phyloP scores from a whole-genome alignment of 2,888 invertebrate species.

The Pilophorus perplexus region DNA sequence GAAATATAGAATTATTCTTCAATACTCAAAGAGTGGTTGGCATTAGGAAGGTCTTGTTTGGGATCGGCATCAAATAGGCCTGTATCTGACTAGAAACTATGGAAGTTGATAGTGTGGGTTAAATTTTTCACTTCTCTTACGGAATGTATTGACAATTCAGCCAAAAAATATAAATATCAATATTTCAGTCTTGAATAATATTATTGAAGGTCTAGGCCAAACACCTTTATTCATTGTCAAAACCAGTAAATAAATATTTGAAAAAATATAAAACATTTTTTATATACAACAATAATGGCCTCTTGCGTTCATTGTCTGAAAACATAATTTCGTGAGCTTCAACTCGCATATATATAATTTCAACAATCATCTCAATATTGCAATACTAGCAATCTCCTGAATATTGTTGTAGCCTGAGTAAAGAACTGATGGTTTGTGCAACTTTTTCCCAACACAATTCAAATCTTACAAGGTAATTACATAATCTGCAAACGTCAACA shows the following conservation, averaged over 20 bases:
- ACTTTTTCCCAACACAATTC: constrained; percentile 21
- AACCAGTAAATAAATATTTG: constrained; percentile 35
- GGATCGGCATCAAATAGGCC: too few species aligned
- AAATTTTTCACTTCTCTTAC: too few species aligned
- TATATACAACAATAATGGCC: constrained; percentile 39
- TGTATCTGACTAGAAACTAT: too few species aligned
- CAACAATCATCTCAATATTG: too few species aligned
- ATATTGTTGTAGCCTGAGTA: constrained; percentile 33
- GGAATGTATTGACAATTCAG: constrained; percentile 15
- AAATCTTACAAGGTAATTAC: constrained; percentile 15
- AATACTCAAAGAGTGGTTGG: too few species aligned
- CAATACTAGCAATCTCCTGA: constrained; percentile 33
- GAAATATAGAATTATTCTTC: too few species aligned
- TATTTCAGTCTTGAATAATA: constrained; percentile 38
- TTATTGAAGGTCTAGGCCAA: constrained; percentile 36
- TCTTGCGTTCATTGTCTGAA: constrained; percentile 35
- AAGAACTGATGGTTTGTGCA: background rate
- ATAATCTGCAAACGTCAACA: constrained; percentile 25
- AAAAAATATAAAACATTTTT: constrained; percentile 37
- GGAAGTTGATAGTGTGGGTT: too few species aligned
- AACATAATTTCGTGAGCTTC: constrained; percentile 33
- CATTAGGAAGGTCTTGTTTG: too few species aligned
- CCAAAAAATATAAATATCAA: constrained; percentile 32
- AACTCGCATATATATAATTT: constrained; percentile 37
- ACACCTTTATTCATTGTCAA: constrained; percentile 29